Conservation (phyloP, 2,797 vertebrate species). For the Myotis myotis region DNA sequence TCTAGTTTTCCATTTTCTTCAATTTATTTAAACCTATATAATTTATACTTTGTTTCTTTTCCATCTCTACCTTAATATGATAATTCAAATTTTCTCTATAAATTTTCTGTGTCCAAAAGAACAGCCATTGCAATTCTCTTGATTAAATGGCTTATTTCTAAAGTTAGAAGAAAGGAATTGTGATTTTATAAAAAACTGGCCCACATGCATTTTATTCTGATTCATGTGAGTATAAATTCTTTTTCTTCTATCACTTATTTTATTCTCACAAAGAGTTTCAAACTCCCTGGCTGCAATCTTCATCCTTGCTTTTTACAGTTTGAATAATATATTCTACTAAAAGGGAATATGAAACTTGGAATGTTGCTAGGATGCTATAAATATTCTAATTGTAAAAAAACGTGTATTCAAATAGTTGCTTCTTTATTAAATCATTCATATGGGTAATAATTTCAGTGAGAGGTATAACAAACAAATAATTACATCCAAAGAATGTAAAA, state of each 20-base stretch:
- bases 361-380: conserved; percentile 7
- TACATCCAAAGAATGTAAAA: conserved; percentile 8
- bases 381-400: conserved; percentile 42
- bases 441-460: conserved; percentile 22
- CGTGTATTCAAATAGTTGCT: conserved; percentile 22
- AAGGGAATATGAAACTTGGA: background rate
- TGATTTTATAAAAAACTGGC: background rate
- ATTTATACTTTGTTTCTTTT: conserved; percentile 25
- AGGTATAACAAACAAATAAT: conserved; percentile 46
- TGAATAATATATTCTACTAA: conserved; percentile 18
- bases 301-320: conserved; percentile 25
- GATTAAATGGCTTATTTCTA: conserved; percentile 51
- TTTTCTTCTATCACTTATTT: conserved; percentile 41
- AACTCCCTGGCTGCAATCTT: conserved; percentile 1
- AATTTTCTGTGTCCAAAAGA: conserved; percentile 36
- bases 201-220: conserved; percentile 55
- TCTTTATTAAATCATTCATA: conserved; percentile 35
- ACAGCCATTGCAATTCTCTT: background rate
- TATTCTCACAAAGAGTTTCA: conserved; percentile 48
- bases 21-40: conserved; percentile 17
- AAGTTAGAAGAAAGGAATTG: background rate
- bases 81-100: background rate
- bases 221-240: conserved; percentile 30
- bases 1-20: background rate
- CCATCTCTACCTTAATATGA: background rate